Percentiles rank a stretch among this genome's conserved stretches.
phyloP scores from a whole-genome alignment of 2,113 vertebrate genomes.

The Neopipo cinnamomea region DNA sequence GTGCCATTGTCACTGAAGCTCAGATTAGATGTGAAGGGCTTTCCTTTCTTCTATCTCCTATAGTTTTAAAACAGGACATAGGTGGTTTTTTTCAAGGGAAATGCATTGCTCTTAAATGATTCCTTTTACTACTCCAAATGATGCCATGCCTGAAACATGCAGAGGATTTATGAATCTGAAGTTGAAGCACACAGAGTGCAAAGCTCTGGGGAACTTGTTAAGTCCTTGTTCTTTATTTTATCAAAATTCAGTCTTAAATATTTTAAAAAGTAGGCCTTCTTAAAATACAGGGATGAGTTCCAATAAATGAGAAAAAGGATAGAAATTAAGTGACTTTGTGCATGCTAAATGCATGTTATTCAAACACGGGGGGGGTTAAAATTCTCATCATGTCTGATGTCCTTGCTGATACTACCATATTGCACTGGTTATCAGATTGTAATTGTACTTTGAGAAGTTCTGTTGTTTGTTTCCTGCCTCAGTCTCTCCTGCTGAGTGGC shows the following conservation, averaged over 20 bases:
- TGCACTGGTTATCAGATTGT: not conserved
- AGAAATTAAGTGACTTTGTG: not conserved
- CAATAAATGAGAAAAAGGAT: not conserved
- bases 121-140: not conserved
- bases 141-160: not conserved
- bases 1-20: not conserved
- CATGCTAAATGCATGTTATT: not conserved
- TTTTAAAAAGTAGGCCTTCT: not conserved
- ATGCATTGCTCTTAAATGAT: not conserved
- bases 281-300: not conserved
- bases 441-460: not conserved
- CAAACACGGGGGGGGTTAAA: not conserved
- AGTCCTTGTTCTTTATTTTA: not conserved
- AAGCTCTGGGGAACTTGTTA: not conserved
- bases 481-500: not conserved
- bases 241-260: constrained; percentile 4
- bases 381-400: not conserved
- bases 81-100: not conserved
- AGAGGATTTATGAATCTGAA: not conserved
- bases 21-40: not conserved
- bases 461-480: not conserved
- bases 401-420: not conserved
- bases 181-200: not conserved
- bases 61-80: not conserved
- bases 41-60: not conserved